Evolutionary conservation across 2,797 vertebrate species (phyloP).

Genomic region (Enteromius thamalakanensis): DNA sequence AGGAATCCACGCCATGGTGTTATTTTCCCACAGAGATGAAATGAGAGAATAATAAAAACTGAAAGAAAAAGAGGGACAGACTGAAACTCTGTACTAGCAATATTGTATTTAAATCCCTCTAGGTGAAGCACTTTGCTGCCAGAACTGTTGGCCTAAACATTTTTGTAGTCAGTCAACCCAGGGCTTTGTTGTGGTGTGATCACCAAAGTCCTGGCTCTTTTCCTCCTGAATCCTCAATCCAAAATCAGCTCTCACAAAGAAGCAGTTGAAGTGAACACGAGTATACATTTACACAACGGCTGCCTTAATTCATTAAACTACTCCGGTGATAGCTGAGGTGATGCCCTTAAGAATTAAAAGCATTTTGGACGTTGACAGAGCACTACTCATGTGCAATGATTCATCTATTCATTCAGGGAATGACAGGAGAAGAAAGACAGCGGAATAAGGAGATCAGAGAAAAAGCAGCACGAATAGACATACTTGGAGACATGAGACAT

Average conservation of each 20-base stretch:
- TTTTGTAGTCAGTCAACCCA: not conserved
- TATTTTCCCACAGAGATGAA: not conserved
- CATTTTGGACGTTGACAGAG: not conserved
- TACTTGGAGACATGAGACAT: not conserved
- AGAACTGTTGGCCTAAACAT: not conserved
- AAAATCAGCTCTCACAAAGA: not conserved
- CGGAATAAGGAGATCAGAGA: not conserved
- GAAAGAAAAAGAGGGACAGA: not conserved
- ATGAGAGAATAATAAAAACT: not conserved
- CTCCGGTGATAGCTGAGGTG: not conserved
- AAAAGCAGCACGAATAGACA: not conserved
- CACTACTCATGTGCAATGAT: not conserved
- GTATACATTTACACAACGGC: not conserved
- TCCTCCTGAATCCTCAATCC: not conserved
- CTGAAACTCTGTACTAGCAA: not conserved
- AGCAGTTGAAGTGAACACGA: not conserved
- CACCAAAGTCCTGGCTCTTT: not conserved
- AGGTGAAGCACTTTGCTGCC: not conserved
- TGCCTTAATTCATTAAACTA: not conserved
- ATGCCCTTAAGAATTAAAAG: not conserved
- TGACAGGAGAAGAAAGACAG: not conserved
- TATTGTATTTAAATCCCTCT: conserved; percentile 5
- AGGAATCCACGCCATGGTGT: not conserved
- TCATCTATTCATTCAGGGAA: conserved; percentile 4
- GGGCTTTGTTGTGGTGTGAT: conserved; percentile 7